Evolutionary conservation across 1,140 invertebrate species (phyloP).

Genomic region (Hestina assimilis): DNA sequence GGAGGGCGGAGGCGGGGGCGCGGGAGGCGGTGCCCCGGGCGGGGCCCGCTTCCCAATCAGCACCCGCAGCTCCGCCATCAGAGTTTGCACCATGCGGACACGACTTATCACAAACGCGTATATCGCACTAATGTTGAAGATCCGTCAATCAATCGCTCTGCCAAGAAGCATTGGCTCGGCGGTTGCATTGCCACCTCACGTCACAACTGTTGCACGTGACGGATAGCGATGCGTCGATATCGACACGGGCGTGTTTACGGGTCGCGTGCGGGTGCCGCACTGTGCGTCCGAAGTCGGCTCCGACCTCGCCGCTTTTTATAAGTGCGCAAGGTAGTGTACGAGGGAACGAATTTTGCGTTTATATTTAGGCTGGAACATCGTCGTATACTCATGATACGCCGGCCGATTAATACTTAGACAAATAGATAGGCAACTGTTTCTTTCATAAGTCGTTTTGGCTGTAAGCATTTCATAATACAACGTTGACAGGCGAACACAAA

Average conservation of each 20-base stretch:
- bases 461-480: background rate
- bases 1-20: slow-evolving; percentile 38
- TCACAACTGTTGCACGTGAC: slow-evolving; percentile 63
- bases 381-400: slow-evolving; percentile 31
- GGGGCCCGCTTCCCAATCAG: slow-evolving; percentile 72
- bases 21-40: slow-evolving; percentile 39
- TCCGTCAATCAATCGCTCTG: slow-evolving; percentile 58
- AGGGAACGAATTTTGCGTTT: slow-evolving; percentile 57
- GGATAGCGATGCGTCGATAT: slow-evolving; percentile 52
- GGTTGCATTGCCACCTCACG: slow-evolving; percentile 59
- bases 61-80: slow-evolving; percentile 75
- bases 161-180: slow-evolving; percentile 67
- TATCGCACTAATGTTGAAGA: slow-evolving; percentile 57
- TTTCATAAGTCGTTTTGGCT: background rate
- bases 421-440: slow-evolving; percentile 4
- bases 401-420: slow-evolving; percentile 34
- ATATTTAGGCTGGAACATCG: slow-evolving; percentile 60
- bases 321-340: slow-evolving; percentile 63
- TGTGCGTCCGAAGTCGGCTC: slow-evolving; percentile 51
- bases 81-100: slow-evolving; percentile 71
- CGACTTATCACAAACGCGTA: slow-evolving; percentile 47
- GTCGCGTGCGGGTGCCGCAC: slow-evolving; percentile 61
- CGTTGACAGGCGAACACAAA: background rate
- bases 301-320: slow-evolving; percentile 76
- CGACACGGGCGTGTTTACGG: slow-evolving; percentile 59